Percentiles rank a stretch among this genome's conserved stretches.
Evolutionary conservation across 2,797 vertebrate genomes (phyloP).

Genomic region (Argya squamiceps): DNA sequence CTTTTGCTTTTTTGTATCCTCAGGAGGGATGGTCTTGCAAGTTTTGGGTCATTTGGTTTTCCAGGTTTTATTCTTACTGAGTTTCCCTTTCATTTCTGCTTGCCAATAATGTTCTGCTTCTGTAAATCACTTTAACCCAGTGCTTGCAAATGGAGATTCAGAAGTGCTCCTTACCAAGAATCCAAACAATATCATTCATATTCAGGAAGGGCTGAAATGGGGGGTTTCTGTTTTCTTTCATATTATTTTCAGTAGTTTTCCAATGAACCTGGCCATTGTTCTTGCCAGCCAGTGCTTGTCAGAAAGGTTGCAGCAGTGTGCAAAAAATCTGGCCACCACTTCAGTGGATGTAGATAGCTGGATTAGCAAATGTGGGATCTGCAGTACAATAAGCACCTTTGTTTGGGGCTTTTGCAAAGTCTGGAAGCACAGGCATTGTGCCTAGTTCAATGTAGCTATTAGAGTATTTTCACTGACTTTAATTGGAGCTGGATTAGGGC

Average conservation of each 20-base stretch:
- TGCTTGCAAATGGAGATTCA: background rate
- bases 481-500: slow-evolving; percentile 51
- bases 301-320: background rate
- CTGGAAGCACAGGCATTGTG: background rate
- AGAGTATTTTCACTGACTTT: slow-evolving; percentile 45
- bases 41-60: background rate
- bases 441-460: slow-evolving; percentile 20
- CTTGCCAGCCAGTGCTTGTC: background rate
- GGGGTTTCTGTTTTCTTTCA: background rate
- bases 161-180: background rate
- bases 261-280: background rate
- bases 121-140: background rate
- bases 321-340: background rate
- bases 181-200: background rate
- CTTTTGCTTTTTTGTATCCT: background rate
- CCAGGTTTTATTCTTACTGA: background rate
- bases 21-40: background rate
- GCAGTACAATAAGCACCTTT: slow-evolving; percentile 30
- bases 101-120: background rate
- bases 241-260: background rate
- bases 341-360: background rate
- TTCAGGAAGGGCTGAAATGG: background rate
- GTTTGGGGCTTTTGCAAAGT: slow-evolving; percentile 19
- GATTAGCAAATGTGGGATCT: background rate
- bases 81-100: background rate